Evolutionary conservation across 2,797 vertebrate species (phyloP).

Genomic region (Pelochelys cantorii): DNA sequence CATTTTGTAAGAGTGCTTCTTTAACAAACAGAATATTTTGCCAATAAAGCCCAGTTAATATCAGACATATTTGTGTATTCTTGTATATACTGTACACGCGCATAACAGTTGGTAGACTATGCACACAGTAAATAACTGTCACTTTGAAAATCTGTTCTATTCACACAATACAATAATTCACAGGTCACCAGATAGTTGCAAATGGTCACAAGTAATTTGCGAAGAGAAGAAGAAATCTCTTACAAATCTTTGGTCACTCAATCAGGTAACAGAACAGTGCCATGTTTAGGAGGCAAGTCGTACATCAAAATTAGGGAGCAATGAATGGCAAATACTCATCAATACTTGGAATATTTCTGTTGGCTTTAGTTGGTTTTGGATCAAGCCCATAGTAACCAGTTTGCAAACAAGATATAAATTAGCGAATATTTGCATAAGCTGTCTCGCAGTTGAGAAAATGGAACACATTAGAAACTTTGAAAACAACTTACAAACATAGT

Average conservation of each 20-base stretch:
- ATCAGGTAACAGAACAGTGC: neutral
- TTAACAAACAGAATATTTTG: neutral
- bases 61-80: neutral
- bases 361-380: slow-evolving; percentile 10
- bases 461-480: slow-evolving; percentile 9
- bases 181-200: slow-evolving; percentile 26
- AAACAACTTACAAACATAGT: neutral
- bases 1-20: neutral
- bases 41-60: neutral
- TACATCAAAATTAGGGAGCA: slow-evolving; percentile 20
- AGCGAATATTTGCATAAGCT: slow-evolving; percentile 18
- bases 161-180: slow-evolving; percentile 46
- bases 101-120: neutral
- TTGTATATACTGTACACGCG: neutral
- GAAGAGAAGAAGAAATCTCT: neutral
- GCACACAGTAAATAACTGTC: slow-evolving; percentile 44
- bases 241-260: neutral
- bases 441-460: neutral
- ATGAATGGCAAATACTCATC: slow-evolving; percentile 37
- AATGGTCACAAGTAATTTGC: slow-evolving; percentile 8
- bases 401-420: slow-evolving; percentile 33
- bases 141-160: slow-evolving; percentile 39
- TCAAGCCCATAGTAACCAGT: neutral
- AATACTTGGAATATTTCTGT: slow-evolving; percentile 4
- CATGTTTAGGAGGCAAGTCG: neutral